Evolutionary conservation across 2,113 vertebrate genomes (phyloP).

Genomic region (Octodon degus): DNA sequence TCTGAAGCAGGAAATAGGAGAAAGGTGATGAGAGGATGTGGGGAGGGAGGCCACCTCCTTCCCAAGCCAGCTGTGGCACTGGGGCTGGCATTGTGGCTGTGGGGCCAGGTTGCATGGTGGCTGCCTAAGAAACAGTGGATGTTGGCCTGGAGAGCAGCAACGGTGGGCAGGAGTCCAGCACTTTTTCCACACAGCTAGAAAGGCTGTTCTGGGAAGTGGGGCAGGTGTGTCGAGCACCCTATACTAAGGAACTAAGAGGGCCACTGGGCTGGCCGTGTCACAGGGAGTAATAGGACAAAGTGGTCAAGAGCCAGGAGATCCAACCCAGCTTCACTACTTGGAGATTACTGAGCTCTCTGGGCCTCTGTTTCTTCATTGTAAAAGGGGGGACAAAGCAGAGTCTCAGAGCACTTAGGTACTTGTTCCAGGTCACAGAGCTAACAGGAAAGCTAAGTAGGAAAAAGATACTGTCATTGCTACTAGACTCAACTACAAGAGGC

Average conservation of each 20-base stretch:
- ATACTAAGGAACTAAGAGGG: neutral
- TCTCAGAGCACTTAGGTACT: neutral
- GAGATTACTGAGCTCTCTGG: neutral
- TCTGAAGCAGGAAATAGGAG: conserved; percentile 68
- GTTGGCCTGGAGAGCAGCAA: neutral
- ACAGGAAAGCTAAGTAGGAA: neutral
- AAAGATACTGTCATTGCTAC: neutral
- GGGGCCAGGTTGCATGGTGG: neutral
- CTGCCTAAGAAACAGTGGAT: neutral
- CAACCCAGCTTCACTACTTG: neutral
- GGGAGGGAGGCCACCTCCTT: neutral
- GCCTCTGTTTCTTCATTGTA: neutral
- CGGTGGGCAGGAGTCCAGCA: neutral
- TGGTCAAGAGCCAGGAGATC: neutral
- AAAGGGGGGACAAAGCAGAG: neutral
- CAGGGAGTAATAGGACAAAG: neutral
- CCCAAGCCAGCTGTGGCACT: neutral
- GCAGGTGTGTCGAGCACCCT: neutral
- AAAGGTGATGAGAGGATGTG: neutral
- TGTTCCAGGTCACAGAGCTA: neutral
- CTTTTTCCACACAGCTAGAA: neutral
- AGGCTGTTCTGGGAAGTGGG: neutral
- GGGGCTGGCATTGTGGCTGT: neutral
- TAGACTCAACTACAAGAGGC: neutral
- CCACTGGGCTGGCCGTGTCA: neutral